These are phyloP conservation scores for Drosophila colorata DNA, from an alignment of 2,888 invertebrate species.

Conservation along the genomic window DNA sequence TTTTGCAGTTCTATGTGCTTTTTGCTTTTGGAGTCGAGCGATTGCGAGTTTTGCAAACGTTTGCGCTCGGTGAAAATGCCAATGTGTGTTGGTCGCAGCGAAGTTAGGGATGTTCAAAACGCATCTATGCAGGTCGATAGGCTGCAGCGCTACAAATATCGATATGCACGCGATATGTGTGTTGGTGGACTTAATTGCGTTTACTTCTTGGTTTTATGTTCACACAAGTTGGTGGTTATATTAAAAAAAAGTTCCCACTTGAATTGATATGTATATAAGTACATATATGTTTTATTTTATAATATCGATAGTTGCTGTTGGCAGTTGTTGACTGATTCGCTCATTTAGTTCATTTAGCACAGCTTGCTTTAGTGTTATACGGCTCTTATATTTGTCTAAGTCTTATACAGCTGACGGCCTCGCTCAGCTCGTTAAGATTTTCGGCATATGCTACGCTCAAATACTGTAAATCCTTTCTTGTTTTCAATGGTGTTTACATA, in stretches of 20 bases:
- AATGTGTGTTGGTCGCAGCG: slow-evolving; percentile 27
- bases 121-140: slow-evolving; percentile 3
- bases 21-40: slow-evolving; percentile 8
- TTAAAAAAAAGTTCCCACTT: too few species aligned
- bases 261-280: too few species aligned
- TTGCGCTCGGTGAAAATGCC: slow-evolving; percentile 39
- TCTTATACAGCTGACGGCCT: not conserved
- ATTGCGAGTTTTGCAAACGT: slow-evolving; percentile 36
- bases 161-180: not conserved
- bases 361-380: not conserved
- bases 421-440: not conserved
- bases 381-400: slow-evolving; percentile 6
- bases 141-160: not conserved
- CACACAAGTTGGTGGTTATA: too few species aligned
- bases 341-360: slow-evolving; percentile 7
- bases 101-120: slow-evolving; percentile 23
- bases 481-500: too few species aligned
- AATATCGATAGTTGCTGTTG: not conserved
- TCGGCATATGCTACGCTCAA: not conserved
- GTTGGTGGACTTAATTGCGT: too few species aligned
- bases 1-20: slow-evolving; percentile 11
- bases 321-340: not conserved
- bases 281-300: not conserved
- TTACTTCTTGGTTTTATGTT: too few species aligned
- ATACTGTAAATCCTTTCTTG: not conserved